Evolutionary conservation across 1,140 invertebrate species (phyloP).

Genomic region (Gryllus bimaculatus): DNA sequence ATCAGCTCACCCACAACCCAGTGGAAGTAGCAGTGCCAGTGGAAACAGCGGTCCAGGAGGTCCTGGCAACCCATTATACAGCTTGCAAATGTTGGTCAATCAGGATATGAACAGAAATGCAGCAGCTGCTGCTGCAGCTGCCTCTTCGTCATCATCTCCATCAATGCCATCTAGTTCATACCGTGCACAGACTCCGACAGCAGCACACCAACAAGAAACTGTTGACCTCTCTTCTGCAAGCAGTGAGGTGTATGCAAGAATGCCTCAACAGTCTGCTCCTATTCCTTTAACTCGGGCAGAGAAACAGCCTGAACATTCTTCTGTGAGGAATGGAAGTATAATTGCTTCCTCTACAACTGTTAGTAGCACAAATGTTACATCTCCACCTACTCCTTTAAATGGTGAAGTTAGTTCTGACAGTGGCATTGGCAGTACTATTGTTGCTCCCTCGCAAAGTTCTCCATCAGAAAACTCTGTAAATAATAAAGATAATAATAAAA

Average conservation of each 20-base stretch:
- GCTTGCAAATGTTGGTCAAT: slow-evolving; percentile 22
- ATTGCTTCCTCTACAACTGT: slow-evolving; percentile 6
- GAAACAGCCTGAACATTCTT: slow-evolving; percentile 9
- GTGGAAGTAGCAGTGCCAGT: not conserved
- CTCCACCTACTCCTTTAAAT: slow-evolving; percentile 18
- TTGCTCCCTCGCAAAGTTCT: not conserved
- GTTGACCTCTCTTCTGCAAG: slow-evolving; percentile 18
- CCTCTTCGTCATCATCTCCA: not conserved
- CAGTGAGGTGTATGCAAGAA: not conserved
- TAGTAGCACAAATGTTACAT: slow-evolving; percentile 5
- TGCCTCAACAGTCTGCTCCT: slow-evolving; percentile 10
- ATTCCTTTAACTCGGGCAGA: slow-evolving; percentile 16
- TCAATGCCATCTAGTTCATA: slow-evolving; percentile 8
- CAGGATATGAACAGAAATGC: slow-evolving; percentile 21
- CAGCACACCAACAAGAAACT: slow-evolving; percentile 15
- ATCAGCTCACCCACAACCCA: slow-evolving; percentile 7
- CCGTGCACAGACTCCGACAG: slow-evolving; percentile 6
- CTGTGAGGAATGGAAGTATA: slow-evolving; percentile 17
- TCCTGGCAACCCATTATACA: slow-evolving; percentile 20
- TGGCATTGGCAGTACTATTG: slow-evolving; percentile 14
- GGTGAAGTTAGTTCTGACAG: slow-evolving; percentile 22
- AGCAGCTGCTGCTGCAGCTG: slow-evolving; percentile 2
- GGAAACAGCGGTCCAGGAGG: not conserved
- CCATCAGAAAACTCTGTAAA: not conserved
- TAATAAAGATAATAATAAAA: slow-evolving; percentile 8